Evolutionary conservation across 2,113 vertebrate genomes (phyloP).

Genomic region (Serranochromis macrocephalus): DNA sequence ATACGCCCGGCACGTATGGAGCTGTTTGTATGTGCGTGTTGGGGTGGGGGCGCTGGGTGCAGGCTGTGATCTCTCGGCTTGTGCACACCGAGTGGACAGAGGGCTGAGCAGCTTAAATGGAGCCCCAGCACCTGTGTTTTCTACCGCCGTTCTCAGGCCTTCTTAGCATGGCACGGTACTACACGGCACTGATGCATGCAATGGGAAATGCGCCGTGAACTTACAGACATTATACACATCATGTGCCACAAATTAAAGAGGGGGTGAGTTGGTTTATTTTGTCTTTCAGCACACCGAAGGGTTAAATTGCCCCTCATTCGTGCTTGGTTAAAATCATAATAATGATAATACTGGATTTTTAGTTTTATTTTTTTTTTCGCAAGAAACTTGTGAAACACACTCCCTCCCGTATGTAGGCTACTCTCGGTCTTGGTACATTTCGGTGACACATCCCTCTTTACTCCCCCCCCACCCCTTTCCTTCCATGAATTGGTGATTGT

Average conservation of each 20-base stretch:
- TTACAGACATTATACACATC: neutral
- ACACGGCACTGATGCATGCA: neutral
- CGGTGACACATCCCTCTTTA: conserved; percentile 61
- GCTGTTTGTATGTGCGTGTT: neutral
- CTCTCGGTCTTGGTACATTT: conserved; percentile 56
- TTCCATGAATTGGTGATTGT: conserved; percentile 72
- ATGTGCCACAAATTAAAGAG: neutral
- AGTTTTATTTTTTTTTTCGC: rapidly evolving
- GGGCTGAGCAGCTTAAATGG: conserved; percentile 64
- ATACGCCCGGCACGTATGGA: conserved; percentile 23
- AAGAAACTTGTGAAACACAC: neutral
- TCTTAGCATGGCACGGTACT: conserved; percentile 29
- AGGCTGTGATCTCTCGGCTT: conserved; percentile 68
- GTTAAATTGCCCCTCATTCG: neutral
- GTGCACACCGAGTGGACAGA: conserved; percentile 68
- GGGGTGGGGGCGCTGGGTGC: conserved; percentile 5
- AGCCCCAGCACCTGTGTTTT: conserved; percentile 68
- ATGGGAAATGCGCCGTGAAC: neutral
- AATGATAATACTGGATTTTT: neutral
- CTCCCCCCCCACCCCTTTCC: neutral
- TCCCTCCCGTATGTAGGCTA: neutral
- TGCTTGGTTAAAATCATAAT: neutral
- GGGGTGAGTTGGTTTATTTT: neutral
- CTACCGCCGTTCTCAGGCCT: conserved; percentile 62
- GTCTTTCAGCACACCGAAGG: neutral